phyloP scores from a whole-genome alignment of 2,797 vertebrate species.

The Spinibarbus caldwelli region DNA sequence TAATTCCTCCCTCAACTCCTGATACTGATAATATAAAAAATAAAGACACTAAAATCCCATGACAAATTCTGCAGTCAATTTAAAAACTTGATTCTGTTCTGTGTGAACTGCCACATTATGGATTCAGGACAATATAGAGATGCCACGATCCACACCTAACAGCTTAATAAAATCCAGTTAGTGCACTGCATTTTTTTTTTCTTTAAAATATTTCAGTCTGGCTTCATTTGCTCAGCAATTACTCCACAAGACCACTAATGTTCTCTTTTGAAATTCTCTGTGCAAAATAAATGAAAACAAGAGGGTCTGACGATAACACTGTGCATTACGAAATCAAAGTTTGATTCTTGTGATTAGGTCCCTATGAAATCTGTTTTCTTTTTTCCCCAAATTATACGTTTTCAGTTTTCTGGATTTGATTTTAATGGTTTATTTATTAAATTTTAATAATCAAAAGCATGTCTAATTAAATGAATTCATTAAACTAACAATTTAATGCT shows the following conservation, averaged over 20 bases:
- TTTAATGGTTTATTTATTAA: not conserved
- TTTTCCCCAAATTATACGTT: not conserved
- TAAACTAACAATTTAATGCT: not conserved
- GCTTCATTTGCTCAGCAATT: constrained; percentile 79
- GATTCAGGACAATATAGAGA: constrained; percentile 64
- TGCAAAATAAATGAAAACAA: not conserved
- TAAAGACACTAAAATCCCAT: not conserved
- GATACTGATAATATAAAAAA: not conserved
- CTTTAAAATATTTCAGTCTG: constrained; percentile 79
- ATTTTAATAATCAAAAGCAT: not conserved
- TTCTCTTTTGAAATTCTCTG: not conserved
- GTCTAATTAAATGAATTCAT: not conserved
- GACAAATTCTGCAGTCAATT: constrained; percentile 56
- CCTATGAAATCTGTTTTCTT: not conserved
- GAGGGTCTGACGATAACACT: not conserved
- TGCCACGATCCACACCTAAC: constrained; percentile 69
- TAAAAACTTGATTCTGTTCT: constrained; percentile 68
- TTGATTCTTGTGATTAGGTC: not conserved
- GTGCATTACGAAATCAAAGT: not conserved
- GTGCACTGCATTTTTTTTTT: constrained; percentile 73
- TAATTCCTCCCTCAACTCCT: not conserved
- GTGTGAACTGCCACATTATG: constrained; percentile 71
- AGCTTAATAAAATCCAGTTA: constrained; percentile 77
- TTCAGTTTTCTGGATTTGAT: not conserved
- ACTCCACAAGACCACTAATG: constrained; percentile 57